Evolutionary conservation across 64 coral and sea anemone species (phyloP).

Genomic region (Anthopleura sola): DNA sequence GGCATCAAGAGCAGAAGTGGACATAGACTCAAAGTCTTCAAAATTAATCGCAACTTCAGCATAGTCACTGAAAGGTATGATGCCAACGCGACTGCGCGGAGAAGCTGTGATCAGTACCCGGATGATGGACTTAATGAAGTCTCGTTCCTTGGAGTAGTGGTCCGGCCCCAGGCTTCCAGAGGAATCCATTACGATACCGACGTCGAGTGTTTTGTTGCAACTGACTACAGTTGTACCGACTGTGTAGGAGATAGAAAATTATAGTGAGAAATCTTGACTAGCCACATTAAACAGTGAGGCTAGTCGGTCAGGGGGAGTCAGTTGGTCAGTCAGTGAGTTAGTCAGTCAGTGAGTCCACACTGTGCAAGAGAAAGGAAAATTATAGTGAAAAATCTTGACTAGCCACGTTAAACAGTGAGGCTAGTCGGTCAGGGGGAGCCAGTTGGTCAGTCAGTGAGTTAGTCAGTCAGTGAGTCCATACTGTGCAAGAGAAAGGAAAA

Average conservation of each 20-base stretch:
- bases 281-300: no score
- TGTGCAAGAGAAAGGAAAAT: not conserved
- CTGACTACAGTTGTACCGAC: slow-evolving; percentile 57
- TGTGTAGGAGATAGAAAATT: not conserved
- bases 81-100: slow-evolving; percentile 58
- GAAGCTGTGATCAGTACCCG: slow-evolving; percentile 51
- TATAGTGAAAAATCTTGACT: no score
- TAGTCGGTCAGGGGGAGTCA: no score
- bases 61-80: slow-evolving; percentile 73
- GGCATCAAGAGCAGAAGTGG: slow-evolving; percentile 40
- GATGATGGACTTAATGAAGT: slow-evolving; percentile 77
- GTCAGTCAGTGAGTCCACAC: slow-evolving; percentile 8
- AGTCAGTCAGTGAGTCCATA: not conserved
- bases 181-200: slow-evolving; percentile 77
- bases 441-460: no score
- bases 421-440: no score
- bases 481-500: slow-evolving; percentile 19
- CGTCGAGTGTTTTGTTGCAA: slow-evolving; percentile 66
- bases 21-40: slow-evolving; percentile 46
- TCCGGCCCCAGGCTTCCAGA: slow-evolving; percentile 71
- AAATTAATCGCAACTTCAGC: slow-evolving; percentile 60
- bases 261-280: no score
- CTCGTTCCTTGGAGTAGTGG: slow-evolving; percentile 64
- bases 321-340: no score
- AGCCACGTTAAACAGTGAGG: no score